Base-by-base conservation (phyloP, 2,888 invertebrate genomes). In the Hypsopygia costalis region DNA sequence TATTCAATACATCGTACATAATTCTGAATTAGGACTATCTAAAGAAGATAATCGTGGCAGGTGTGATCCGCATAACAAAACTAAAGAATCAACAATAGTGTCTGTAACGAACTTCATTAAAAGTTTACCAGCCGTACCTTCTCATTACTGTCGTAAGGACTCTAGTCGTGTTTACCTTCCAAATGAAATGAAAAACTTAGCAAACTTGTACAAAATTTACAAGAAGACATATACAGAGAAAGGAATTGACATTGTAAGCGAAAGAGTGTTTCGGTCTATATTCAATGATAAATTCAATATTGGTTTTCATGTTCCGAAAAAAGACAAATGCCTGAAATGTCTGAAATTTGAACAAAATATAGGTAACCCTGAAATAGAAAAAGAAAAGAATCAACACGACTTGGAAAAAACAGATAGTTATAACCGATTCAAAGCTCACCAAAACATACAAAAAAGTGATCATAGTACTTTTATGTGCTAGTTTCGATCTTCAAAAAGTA, bases 101-200 rank as follows among this genome's bases (percentile, higher is more conserved):
- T 16, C 16, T 16, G 16, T 16, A 16, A 16, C 4, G 16, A 16
- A 16, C 12, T 54, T 47, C 33, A 52, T 55, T n/a, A 49, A 50
- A 43, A 37, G 27, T 7, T 34, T 16, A 16, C 16, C 16, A 16
- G 16, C 16, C 16, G 16, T 16, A 16, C 54, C 55, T 6, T 58
- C 58, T 2, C 55, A 58, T 35, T 53, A 57, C 35, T 54, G 51
- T 30, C 43, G 59, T 1, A 11, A 52, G 27, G 52, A 52, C 10
- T 27, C 33, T 7, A 48, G 35, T 10, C 16, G 16, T 2, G 16
- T 16, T 16, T 16, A 16, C 16, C 16, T 16, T 4, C 16, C 16
- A 16, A 16, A 16, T 3, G 16, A 16, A 16, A 16, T 16, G 16
- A 16, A 16, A 16, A 16, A 16, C 4, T 16, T 16, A 16, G 16